Percentiles rank a stretch among this genome's conserved stretches.
Conservation (phyloP, 2,888 invertebrate species). For the Trichacis sp. region DNA sequence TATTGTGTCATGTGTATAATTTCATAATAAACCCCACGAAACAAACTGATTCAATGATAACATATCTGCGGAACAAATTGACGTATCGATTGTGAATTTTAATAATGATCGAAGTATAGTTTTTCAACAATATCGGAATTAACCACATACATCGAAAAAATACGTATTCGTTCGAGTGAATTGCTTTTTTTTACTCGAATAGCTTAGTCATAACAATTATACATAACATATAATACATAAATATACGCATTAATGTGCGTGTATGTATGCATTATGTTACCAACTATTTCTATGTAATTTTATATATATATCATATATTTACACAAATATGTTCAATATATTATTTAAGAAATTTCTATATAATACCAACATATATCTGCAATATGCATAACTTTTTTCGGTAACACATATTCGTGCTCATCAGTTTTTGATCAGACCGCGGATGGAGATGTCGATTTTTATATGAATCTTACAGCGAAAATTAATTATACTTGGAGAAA, state of each 20-base stretch:
- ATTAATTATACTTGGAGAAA: slow-evolving; percentile 35
- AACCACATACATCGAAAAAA: background rate
- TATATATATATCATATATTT: slow-evolving; percentile 43
- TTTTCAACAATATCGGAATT: background rate
- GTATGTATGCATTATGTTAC: slow-evolving; percentile 41
- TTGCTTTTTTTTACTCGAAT: slow-evolving; percentile 44
- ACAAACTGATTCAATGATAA: background rate
- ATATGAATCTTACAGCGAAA: background rate
- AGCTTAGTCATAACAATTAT: slow-evolving; percentile 41
- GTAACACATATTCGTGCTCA: slow-evolving; percentile 27
- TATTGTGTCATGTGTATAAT: slow-evolving; percentile 40
- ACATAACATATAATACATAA: slow-evolving; percentile 30
- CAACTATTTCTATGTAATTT: slow-evolving; percentile 35
- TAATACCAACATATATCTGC: slow-evolving; percentile 43
- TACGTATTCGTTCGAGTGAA: slow-evolving; percentile 47
- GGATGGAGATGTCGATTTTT: background rate
- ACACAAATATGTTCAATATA: slow-evolving; percentile 48
- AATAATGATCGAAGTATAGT: slow-evolving; percentile 30
- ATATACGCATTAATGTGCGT: slow-evolving; percentile 17
- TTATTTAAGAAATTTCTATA: slow-evolving; percentile 43
- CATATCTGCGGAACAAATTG: background rate
- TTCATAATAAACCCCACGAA: slow-evolving; percentile 30
- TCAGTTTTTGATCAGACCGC: slow-evolving; percentile 37
- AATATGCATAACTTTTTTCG: slow-evolving; percentile 42
- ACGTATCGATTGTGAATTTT: slow-evolving; percentile 43